Percentiles rank a stretch among this genome's conserved stretches.
phyloP scores from a whole-genome alignment of 53 echinoderm and acorn worm genomes.

The Apostichopus leukothele region DNA sequence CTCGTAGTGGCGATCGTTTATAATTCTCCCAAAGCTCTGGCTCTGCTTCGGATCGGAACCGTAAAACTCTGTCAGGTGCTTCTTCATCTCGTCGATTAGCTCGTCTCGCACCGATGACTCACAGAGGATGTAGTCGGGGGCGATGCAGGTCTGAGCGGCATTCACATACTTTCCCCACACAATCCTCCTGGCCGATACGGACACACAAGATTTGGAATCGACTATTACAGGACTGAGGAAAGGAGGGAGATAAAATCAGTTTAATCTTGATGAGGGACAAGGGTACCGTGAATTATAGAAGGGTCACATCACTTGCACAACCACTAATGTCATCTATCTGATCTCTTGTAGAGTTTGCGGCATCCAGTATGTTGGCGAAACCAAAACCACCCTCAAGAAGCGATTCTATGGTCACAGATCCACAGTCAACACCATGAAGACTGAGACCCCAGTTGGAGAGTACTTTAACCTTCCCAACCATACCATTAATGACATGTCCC shows the following conservation, averaged over 20 bases:
- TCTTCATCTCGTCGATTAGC: slow-evolving; percentile 52
- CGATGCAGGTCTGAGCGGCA: slow-evolving; percentile 87
- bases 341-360: no score
- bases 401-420: no score
- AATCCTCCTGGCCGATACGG: slow-evolving; percentile 58
- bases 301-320: no score
- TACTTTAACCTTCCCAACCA: no score
- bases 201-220: slow-evolving; percentile 57
- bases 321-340: no score
- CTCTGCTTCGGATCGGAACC: slow-evolving; percentile 75
- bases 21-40: slow-evolving; percentile 65
- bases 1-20: slow-evolving; percentile 85
- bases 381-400: no score
- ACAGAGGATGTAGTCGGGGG: slow-evolving; percentile 85
- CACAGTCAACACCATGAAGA: no score
- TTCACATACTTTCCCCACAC: slow-evolving; percentile 84
- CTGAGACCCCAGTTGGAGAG: no score
- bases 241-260: background rate
- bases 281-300: no score
- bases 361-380: no score
- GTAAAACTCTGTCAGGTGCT: slow-evolving; percentile 62
- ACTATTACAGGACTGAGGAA: slow-evolving; percentile 67
- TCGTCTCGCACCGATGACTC: slow-evolving; percentile 51
- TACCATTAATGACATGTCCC: no score
- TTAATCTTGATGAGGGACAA: no score